phyloP scores from a whole-genome alignment of 2,888 invertebrate genomes.

The Seira sanloemensis region DNA sequence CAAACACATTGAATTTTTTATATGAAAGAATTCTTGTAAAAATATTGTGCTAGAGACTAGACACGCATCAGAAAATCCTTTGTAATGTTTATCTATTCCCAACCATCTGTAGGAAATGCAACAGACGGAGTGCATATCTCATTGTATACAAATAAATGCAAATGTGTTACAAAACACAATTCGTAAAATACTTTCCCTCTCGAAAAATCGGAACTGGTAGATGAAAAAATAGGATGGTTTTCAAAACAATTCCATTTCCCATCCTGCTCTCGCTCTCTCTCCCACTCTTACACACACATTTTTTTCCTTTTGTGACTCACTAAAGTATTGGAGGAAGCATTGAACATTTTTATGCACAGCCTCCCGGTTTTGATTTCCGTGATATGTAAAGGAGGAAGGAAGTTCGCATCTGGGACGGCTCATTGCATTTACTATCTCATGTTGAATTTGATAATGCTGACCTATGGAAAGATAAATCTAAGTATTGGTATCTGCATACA shows the following conservation, averaged over 20 bases:
- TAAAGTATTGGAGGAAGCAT: constrained; percentile 11
- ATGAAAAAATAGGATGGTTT: no score
- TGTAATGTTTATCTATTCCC: not conserved
- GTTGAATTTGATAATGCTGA: not conserved
- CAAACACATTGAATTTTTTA: not conserved
- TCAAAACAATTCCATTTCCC: no score
- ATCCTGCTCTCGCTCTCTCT: no score
- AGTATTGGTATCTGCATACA: not conserved
- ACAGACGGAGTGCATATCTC: constrained; percentile 10
- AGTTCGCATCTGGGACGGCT: constrained; percentile 10
- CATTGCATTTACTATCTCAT: constrained; percentile 7
- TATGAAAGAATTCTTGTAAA: not conserved
- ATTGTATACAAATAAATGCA: constrained; percentile 6
- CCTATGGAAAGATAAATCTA: not conserved
- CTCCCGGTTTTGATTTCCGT: constrained; percentile 11
- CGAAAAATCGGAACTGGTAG: no score
- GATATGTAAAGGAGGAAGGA: constrained; percentile 6
- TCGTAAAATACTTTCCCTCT: no score
- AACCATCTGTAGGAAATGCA: not conserved
- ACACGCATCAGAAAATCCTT: not conserved
- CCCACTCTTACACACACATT: no score
- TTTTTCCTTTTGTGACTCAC: no score
- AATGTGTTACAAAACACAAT: not conserved
- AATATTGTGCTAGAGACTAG: not conserved
- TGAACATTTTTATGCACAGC: constrained; percentile 6